Evolutionary conservation across 2,888 invertebrate species (phyloP).

Genomic region (Pelosia muscerda): DNA sequence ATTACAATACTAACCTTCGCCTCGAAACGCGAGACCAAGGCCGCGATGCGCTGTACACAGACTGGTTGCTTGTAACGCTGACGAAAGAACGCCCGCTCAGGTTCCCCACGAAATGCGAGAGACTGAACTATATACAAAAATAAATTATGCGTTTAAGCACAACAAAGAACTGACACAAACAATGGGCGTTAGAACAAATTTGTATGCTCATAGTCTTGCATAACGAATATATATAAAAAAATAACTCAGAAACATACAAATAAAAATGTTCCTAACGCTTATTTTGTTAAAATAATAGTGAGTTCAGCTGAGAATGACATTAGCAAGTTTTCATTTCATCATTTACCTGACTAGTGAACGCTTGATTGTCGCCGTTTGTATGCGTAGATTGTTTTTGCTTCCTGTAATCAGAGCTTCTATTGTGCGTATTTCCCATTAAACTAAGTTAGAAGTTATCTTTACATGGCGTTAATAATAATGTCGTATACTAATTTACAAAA

Average conservation of each 20-base stretch:
- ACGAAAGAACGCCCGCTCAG: slow-evolving; percentile 88
- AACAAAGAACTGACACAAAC: slow-evolving; percentile 60
- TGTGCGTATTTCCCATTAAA: slow-evolving; percentile 84
- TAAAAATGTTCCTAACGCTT: slow-evolving; percentile 48
- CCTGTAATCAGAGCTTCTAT: slow-evolving; percentile 68
- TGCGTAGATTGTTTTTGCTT: slow-evolving; percentile 69
- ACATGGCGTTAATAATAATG: slow-evolving; percentile 49
- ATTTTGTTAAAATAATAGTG: slow-evolving; percentile 68
- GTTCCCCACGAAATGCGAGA: slow-evolving; percentile 87
- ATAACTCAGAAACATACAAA: slow-evolving; percentile 61
- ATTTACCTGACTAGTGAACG: slow-evolving; percentile 82
- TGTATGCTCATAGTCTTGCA: slow-evolving; percentile 23
- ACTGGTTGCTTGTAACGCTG: slow-evolving; percentile 87
- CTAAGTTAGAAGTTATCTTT: slow-evolving; percentile 50
- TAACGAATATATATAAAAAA: slow-evolving; percentile 51
- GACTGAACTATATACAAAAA: slow-evolving; percentile 84
- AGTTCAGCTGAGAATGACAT: slow-evolving; percentile 86
- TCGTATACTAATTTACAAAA: slow-evolving; percentile 53
- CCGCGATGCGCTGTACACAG: slow-evolving; percentile 87
- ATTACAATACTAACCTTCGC: slow-evolving; percentile 85
- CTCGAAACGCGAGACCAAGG: slow-evolving; percentile 90
- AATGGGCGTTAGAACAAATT: slow-evolving; percentile 41
- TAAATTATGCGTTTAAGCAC: slow-evolving; percentile 53
- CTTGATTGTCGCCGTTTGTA: slow-evolving; percentile 74
- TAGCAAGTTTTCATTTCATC: slow-evolving; percentile 82